These are phyloP conservation scores for Lepisosteus oculatus DNA, from an alignment of 2,113 vertebrate species.

Conservation along the genomic window DNA sequence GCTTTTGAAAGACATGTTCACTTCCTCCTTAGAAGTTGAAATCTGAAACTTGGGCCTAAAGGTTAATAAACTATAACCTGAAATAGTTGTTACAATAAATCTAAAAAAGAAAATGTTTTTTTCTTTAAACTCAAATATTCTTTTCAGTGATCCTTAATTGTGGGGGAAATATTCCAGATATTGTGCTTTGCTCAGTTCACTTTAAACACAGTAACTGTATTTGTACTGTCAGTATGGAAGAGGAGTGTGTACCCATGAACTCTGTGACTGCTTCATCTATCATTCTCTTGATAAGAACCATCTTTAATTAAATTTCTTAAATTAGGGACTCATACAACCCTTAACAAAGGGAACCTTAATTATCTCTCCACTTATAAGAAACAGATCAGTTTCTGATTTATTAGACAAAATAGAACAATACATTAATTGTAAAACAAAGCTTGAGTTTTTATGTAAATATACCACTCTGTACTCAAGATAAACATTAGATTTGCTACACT, in stretches of 20 bases:
- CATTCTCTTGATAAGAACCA: conserved; percentile 54
- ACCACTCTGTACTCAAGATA: too few relatives aligned
- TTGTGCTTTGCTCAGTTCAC: not conserved
- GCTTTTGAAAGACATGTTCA: too few relatives aligned
- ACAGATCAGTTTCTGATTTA: too few relatives aligned
- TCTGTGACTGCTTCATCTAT: conserved; percentile 60
- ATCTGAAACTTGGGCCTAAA: conserved; percentile 18
- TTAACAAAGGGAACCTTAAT: conserved; percentile 8
- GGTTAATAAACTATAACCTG: conserved; percentile 38
- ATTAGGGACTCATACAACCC: conserved; percentile 16
- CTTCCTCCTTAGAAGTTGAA: too few relatives aligned
- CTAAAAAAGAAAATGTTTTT: conserved; percentile 32
- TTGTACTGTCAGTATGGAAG: conserved; percentile 25
- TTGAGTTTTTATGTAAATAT: too few relatives aligned
- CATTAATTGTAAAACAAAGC: too few relatives aligned
- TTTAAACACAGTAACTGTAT: conserved; percentile 15
- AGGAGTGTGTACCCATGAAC: conserved; percentile 27
- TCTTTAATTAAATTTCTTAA: conserved; percentile 61
- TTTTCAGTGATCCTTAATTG: conserved; percentile 32
- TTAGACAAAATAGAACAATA: too few relatives aligned
- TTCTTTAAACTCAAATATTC: conserved; percentile 54
- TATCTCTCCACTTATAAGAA: too few relatives aligned
- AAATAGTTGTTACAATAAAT: conserved; percentile 36
- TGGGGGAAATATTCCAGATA: conserved; percentile 50
- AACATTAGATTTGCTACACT: too few relatives aligned